phyloP scores from a whole-genome alignment of 92 coral and sea anemone genomes.

The Zoanthus gigantus region DNA sequence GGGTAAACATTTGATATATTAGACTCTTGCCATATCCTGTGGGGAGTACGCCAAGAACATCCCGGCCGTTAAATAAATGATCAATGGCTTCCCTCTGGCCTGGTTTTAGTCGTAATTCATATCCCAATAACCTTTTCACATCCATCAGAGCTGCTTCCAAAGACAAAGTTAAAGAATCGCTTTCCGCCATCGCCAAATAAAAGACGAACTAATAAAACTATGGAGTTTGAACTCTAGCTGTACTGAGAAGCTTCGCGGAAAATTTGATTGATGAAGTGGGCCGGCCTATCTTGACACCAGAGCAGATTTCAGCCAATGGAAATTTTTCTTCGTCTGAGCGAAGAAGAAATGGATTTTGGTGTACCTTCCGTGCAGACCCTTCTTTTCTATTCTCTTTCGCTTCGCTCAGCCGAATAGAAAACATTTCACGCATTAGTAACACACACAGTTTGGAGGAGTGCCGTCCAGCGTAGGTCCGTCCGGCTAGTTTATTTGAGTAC shows the following conservation, averaged over 20 bases:
- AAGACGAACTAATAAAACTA: not conserved
- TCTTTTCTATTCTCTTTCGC: not conserved
- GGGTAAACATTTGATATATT: conserved; percentile 18
- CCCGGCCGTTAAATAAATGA: conserved; percentile 5
- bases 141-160: not conserved
- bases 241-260: not conserved
- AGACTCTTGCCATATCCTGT: conserved; percentile 37
- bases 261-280: conserved; percentile 7
- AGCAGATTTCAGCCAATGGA: conserved; percentile 15
- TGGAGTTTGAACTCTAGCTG: conserved; percentile 8
- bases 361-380: not conserved
- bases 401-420: too few species aligned
- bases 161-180: not conserved
- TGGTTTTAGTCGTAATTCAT: conserved; percentile 1
- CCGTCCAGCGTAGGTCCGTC: too few species aligned
- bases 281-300: not conserved
- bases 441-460: too few species aligned
- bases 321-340: conserved; percentile 13
- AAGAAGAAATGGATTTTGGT: not conserved
- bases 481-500: too few species aligned
- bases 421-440: too few species aligned
- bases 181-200: not conserved
- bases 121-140: not conserved
- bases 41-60: conserved; percentile 32
- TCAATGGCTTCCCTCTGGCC: not conserved